phyloP scores from a whole-genome alignment of 2,888 invertebrate genomes.

The Syritta pipiens region DNA sequence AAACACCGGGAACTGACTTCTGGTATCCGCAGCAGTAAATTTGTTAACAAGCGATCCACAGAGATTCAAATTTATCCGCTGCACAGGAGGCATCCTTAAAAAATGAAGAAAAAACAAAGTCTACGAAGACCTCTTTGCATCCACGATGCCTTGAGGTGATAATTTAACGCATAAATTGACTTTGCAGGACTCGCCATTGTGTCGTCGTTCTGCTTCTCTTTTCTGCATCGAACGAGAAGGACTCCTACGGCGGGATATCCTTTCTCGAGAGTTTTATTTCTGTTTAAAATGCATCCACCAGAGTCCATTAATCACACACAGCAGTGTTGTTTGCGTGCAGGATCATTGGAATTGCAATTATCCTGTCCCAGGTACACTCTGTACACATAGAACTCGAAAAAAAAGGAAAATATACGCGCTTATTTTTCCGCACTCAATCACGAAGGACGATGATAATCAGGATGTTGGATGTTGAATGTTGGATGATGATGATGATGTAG shows the following conservation, averaged over 20 bases:
- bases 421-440: constrained; percentile 51
- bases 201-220: not conserved
- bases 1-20: constrained; percentile 23
- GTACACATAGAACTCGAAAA: constrained; percentile 10
- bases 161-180: constrained; percentile 41
- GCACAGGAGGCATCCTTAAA: not conserved
- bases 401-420: constrained; percentile 54
- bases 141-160: not conserved
- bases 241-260: constrained; percentile 33
- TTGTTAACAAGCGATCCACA: constrained; percentile 33
- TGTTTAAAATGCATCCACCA: not conserved
- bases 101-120: constrained; percentile 2
- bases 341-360: constrained; percentile 53
- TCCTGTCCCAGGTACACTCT: constrained; percentile 39
- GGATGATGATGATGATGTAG: constrained; percentile 43
- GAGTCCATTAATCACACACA: constrained; percentile 60
- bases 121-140: constrained; percentile 44
- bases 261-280: not conserved
- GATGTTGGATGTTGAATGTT: constrained; percentile 39
- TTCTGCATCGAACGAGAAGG: not conserved
- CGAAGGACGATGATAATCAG: constrained; percentile 27
- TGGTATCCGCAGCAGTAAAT: constrained; percentile 55
- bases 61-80: not conserved
- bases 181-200: constrained; percentile 18
- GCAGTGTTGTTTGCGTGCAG: constrained; percentile 47